Base-by-base conservation (phyloP, 2,888 invertebrate species). In the Agrochola litura region DNA sequence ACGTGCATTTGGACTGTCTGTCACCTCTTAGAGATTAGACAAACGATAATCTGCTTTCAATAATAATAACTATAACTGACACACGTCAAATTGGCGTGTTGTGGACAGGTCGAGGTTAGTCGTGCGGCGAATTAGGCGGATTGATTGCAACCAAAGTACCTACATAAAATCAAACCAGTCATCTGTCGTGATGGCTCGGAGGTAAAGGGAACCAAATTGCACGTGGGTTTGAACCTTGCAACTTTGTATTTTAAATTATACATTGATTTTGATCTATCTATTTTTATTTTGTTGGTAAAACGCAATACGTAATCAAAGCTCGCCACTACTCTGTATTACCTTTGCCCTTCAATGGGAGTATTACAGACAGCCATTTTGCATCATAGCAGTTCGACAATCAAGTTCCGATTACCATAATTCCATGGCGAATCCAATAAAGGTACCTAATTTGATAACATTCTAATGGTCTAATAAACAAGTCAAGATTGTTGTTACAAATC, bases 401-500 rank as follows among this genome's bases (percentile, higher is more conserved):
- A 37, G 16, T 43, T 83, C 63, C 56, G 52, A 66, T 46, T 12
- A 49, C 68, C 41, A 71, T 63, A 73, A 78, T 73, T 77, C 66
- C 67, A 77, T 56, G 66, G 56, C 63, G 49, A 80, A 76, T 80
- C 54, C 37, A 67, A 76, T 54, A 76, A 58, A 6, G 1, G 49
- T 8, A 41, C 19, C 3, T 22, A 68, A 76, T 82, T 79, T 69
- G 79, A 64, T 46, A 64, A 73, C 85, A 77, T 82, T 80, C 64
- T 85, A 89, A 85, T 85, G 80, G 14, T 37, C 37, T 64, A 60
- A 63, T 77, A 81, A 89, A 74, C 69, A 77, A 65, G 77, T 22
- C 67, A 70, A 77, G 77, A 69, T 76, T 85, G 79, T 64, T 52
- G 61, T 60, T 43, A 54, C 58, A 76, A 75, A 71, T 66, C 60